Evolutionary conservation across 2,888 invertebrate genomes (phyloP), one percentile per base, ranked within the genome.

Genomic region (Agonopterix heracliana): DNA sequence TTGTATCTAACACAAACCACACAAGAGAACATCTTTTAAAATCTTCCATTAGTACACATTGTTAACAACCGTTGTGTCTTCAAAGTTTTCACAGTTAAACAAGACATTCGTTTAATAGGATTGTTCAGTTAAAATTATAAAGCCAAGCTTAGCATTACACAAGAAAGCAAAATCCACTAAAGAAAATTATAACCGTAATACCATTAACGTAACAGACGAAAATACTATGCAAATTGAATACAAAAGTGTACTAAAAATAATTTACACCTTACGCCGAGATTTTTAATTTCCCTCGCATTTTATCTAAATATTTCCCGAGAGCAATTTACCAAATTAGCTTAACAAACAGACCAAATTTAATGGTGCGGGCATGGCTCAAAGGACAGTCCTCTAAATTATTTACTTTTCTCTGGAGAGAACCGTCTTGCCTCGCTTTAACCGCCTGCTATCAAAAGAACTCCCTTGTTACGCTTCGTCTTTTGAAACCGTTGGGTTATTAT

Each of bases 321-420:
- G 74, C 74, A 79, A 81, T 78, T 77, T 67, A 63, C 62, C 57
- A 78, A 83, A 83, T 83, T 79, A 81, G 69, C 67, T 65, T 55
- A 71, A 77, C 78, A 81, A 79, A 79, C 77, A 74, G 73, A 70
- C 69, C 63, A 69, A 78, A 75, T 79, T 77, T 81, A 77, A 81
- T 75, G 72, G 67, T 64, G 54, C 63, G 61, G 61, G 69, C 66
- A 68, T 69, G 71, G 63, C 72, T 74, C 74, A 72, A 76, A 76
- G 74, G 72, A 69, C 71, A 58, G 62, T 63, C 59, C 58, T 63
- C 63, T 69, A 68, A 78, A 81, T 80, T 80, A 78, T 81, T 78
- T 78, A 80, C 77, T 74, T 75, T 74, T 66, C 74, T 73, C 75
- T 57, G 54, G 70, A 67, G 72, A 63, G 57, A 59, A 44, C 57